Evolutionary conservation across 2,113 vertebrate species (phyloP).

Genomic region (Heteronetta atricapilla): DNA sequence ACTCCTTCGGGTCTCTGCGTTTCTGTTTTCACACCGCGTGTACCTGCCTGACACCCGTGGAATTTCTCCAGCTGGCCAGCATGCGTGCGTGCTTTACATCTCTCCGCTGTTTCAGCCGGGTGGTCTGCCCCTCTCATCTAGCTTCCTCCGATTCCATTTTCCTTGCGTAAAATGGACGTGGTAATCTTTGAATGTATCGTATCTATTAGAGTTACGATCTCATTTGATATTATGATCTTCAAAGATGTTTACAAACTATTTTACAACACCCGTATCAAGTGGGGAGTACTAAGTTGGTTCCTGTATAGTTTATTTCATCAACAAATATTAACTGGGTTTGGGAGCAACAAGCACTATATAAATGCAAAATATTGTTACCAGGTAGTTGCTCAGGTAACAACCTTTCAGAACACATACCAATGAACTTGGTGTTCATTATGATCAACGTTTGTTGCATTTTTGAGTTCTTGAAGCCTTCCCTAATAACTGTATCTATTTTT

Average conservation of each 20-base stretch:
- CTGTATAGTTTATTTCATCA: neutral
- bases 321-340: neutral
- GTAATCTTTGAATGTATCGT: neutral
- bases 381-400: neutral
- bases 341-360: neutral
- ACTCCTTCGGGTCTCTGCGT: neutral
- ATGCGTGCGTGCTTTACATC: fast-evolving
- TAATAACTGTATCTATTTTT: neutral
- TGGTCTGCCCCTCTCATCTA: neutral
- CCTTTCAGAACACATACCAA: neutral
- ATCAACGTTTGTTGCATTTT: neutral
- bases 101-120: neutral
- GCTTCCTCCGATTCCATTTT: neutral
- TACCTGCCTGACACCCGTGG: neutral
- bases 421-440: neutral
- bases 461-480: neutral
- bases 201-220: too few species aligned
- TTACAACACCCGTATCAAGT: neutral
- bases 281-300: neutral
- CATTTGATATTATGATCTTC: neutral
- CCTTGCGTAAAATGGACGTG: neutral
- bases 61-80: neutral
- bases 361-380: neutral
- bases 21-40: neutral
- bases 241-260: neutral